Percentiles rank a stretch among this genome's conserved stretches.
phyloP scores from a whole-genome alignment of 2,113 vertebrate species.

The Anoplopoma fimbria region DNA sequence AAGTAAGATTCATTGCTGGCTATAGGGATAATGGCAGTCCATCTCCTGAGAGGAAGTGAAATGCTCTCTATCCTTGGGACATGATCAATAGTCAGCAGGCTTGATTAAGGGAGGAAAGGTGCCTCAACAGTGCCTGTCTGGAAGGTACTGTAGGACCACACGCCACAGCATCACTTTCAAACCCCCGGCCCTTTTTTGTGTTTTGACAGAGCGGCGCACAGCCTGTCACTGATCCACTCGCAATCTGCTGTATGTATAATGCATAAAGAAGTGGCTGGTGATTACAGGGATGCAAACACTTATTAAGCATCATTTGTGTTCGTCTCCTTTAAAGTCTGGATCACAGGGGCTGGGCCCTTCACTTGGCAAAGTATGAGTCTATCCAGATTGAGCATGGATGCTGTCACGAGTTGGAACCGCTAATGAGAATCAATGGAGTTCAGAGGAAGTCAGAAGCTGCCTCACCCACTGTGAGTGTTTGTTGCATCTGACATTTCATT shows the following conservation, averaged over 20 bases:
- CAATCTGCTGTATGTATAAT: slow-evolving; percentile 15
- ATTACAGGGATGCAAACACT: slow-evolving; percentile 48
- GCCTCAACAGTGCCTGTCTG: slow-evolving; percentile 46
- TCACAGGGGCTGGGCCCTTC: slow-evolving; percentile 37
- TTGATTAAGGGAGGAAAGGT: slow-evolving; percentile 63
- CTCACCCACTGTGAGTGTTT: slow-evolving; percentile 66
- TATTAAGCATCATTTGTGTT: slow-evolving; percentile 46
- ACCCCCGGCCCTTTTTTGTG: slow-evolving; percentile 15
- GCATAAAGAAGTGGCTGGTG: slow-evolving; percentile 21
- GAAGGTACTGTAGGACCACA: slow-evolving; percentile 24
- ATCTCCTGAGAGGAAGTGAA: slow-evolving; percentile 79
- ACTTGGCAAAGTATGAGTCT: slow-evolving; percentile 68
- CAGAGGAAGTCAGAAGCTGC: slow-evolving; percentile 73
- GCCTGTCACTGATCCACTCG: slow-evolving; percentile 19
- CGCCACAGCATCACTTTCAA: slow-evolving; percentile 25
- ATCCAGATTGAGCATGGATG: slow-evolving; percentile 60
- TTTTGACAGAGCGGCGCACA: slow-evolving; percentile 24
- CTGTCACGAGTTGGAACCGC: slow-evolving; percentile 70
- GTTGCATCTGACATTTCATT: slow-evolving; percentile 77
- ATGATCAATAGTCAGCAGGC: slow-evolving; percentile 78
- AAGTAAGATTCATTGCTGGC: slow-evolving; percentile 82
- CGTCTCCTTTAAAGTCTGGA: slow-evolving; percentile 48
- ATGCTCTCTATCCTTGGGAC: slow-evolving; percentile 73
- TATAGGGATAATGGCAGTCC: slow-evolving; percentile 72
- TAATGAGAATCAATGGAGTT: slow-evolving; percentile 82